phyloP scores from a whole-genome alignment of 2,888 invertebrate genomes.

The Boloria euphrosyne region DNA sequence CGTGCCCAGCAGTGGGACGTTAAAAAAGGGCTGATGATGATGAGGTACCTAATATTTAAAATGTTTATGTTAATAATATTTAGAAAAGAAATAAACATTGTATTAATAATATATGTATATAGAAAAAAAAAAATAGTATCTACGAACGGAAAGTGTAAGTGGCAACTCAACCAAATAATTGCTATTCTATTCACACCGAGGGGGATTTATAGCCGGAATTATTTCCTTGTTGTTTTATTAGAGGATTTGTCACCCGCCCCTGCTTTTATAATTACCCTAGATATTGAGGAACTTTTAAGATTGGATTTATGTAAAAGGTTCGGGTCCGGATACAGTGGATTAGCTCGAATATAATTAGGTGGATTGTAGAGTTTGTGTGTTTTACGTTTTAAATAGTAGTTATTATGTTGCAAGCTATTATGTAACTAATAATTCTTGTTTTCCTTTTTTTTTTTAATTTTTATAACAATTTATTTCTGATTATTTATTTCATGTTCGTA shows the following conservation, averaged over 20 bases:
- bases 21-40: too few species aligned
- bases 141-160: conserved; percentile 50
- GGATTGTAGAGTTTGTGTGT: conserved; percentile 46
- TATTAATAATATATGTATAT: too few species aligned
- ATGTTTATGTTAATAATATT: too few species aligned
- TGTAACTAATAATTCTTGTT: not conserved
- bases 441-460: not conserved
- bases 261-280: conserved; percentile 77
- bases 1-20: too few species aligned
- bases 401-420: not conserved
- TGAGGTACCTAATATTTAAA: too few species aligned
- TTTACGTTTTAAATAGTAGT: not conserved
- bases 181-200: conserved; percentile 82
- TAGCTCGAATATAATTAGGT: conserved; percentile 59
- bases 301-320: conserved; percentile 66
- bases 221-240: conserved; percentile 83
- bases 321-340: conserved; percentile 57
- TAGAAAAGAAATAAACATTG: too few species aligned
- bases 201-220: conserved; percentile 79
- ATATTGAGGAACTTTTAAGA: conserved; percentile 77
- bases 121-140: conserved; percentile 26
- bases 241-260: conserved; percentile 80
- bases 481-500: too few species aligned
- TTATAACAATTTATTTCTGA: too few species aligned
- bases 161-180: conserved; percentile 81